phyloP scores from a whole-genome alignment of 92 coral and sea anemone genomes.

The Porites cylindrica region DNA sequence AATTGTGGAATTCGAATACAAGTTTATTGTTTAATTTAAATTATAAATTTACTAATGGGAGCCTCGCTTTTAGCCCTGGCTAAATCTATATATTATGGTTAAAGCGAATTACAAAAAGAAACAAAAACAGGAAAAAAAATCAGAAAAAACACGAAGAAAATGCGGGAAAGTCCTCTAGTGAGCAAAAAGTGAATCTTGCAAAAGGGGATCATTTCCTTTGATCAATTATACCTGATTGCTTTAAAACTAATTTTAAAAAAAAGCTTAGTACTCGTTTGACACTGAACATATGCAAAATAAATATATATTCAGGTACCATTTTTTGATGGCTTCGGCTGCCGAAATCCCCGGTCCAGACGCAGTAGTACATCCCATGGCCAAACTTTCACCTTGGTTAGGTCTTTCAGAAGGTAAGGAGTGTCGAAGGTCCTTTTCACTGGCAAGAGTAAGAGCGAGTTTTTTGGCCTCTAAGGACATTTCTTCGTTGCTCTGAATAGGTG shows the following conservation, averaged over 20 bases:
- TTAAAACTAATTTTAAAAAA: too few relatives aligned
- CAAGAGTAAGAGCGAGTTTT: slow-evolving; percentile 6
- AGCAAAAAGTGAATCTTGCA: too few relatives aligned
- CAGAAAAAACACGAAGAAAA: too few relatives aligned
- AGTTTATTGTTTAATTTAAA: too few relatives aligned
- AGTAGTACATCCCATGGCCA: slow-evolving; percentile 44
- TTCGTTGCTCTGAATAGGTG: slow-evolving; percentile 38
- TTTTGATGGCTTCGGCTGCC: slow-evolving; percentile 23
- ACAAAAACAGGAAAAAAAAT: too few relatives aligned
- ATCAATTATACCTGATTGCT: not conserved
- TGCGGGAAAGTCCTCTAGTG: too few relatives aligned
- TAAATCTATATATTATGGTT: too few relatives aligned
- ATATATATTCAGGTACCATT: slow-evolving; percentile 25
- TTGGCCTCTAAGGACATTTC: slow-evolving; percentile 32
- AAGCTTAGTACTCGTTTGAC: too few relatives aligned
- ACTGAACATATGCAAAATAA: not conserved
- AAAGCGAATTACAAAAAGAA: too few relatives aligned
- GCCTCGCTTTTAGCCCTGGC: too few relatives aligned
- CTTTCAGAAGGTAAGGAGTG: not conserved
- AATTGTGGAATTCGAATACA: too few relatives aligned
- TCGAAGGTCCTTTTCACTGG: slow-evolving; percentile 13
- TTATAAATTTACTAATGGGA: too few relatives aligned
- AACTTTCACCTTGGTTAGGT: slow-evolving; percentile 22
- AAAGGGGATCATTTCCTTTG: not conserved
- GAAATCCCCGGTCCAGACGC: slow-evolving; percentile 18